Evolutionary conservation across 2,888 invertebrate species (phyloP).

Genomic region (Lasioglossum zephyrum): DNA sequence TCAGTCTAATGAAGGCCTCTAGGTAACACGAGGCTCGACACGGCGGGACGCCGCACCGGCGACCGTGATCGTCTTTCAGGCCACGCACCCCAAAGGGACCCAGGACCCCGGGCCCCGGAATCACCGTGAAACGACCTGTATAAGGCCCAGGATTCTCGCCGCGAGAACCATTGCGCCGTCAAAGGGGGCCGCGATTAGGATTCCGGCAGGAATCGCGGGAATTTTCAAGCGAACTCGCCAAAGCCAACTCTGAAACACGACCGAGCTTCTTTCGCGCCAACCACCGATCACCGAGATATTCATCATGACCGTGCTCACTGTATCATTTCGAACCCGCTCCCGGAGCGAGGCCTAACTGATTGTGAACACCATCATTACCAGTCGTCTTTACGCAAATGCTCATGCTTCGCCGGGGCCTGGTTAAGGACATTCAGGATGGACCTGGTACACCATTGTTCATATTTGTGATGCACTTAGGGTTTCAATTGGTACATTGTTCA

Average conservation of each 20-base stretch:
- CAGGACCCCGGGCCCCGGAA: constrained; percentile 37
- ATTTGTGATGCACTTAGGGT: too few species aligned
- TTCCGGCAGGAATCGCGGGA: constrained; percentile 28
- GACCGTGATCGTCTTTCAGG: constrained; percentile 72
- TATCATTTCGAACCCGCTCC: not conserved
- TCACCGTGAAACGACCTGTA: constrained; percentile 73
- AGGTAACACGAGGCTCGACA: constrained; percentile 73
- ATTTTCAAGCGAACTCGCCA: not conserved
- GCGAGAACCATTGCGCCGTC: constrained; percentile 50
- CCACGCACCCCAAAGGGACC: constrained; percentile 35
- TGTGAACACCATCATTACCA: not conserved
- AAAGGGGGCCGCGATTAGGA: constrained; percentile 49
- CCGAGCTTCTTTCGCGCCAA: not conserved
- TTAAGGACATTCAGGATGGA: not conserved
- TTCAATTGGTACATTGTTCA: too few species aligned
- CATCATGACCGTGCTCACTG: not conserved
- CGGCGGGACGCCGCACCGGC: constrained; percentile 73
- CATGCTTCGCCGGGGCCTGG: not conserved
- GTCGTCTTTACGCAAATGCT: not conserved
- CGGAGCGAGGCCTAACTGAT: not conserved
- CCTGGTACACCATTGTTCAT: too few species aligned
- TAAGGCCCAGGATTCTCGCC: constrained; percentile 34
- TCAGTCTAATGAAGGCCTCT: constrained; percentile 78
- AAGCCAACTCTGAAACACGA: not conserved
- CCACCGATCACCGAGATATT: not conserved